Conservation (phyloP, 2,888 invertebrate genomes). For the Schizotus pectinicornis region DNA sequence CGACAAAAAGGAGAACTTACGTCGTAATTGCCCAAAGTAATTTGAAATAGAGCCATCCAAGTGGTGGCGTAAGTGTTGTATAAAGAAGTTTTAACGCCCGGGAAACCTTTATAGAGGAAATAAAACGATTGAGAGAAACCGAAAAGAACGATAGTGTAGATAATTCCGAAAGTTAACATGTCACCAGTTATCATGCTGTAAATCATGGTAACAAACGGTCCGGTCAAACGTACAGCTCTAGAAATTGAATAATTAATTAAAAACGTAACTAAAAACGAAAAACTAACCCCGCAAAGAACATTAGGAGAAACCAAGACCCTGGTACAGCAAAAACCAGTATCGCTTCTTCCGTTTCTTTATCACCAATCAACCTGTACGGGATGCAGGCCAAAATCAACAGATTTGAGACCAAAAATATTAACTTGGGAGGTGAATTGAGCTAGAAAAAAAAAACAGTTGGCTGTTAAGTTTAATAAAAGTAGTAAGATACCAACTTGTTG, state of each 20-base stretch:
- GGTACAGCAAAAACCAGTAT: slow-evolving; percentile 92
- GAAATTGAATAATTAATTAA: slow-evolving; percentile 30
- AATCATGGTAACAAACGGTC: slow-evolving; percentile 99
- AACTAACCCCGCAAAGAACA: slow-evolving; percentile 96
- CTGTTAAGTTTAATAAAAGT: neutral
- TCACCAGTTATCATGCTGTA: slow-evolving; percentile 99
- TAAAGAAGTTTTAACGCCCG: slow-evolving; percentile 79
- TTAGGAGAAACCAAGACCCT: slow-evolving; percentile 95
- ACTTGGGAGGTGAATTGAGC: slow-evolving; percentile 94
- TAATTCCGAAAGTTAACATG: slow-evolving; percentile 97
- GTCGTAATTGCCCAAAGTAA: slow-evolving; percentile 96
- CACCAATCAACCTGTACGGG: slow-evolving; percentile 78
- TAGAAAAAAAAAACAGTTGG: slow-evolving; percentile 62
- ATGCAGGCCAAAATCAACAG: slow-evolving; percentile 87
- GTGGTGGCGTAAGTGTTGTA: slow-evolving; percentile 88
- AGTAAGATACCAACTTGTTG: slow-evolving; percentile 74
- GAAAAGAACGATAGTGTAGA: slow-evolving; percentile 91
- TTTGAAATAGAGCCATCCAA: slow-evolving; percentile 98
- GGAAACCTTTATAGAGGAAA: slow-evolving; percentile 92
- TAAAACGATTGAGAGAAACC: slow-evolving; percentile 96
- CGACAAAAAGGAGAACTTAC: slow-evolving; percentile 65
- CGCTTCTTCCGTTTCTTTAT: slow-evolving; percentile 86
- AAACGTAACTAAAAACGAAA: slow-evolving; percentile 11
- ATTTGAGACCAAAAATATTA: slow-evolving; percentile 91
- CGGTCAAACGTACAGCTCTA: slow-evolving; percentile 92